phyloP scores from a whole-genome alignment of 2,888 invertebrate species.

The Halocaridina rubra region DNA sequence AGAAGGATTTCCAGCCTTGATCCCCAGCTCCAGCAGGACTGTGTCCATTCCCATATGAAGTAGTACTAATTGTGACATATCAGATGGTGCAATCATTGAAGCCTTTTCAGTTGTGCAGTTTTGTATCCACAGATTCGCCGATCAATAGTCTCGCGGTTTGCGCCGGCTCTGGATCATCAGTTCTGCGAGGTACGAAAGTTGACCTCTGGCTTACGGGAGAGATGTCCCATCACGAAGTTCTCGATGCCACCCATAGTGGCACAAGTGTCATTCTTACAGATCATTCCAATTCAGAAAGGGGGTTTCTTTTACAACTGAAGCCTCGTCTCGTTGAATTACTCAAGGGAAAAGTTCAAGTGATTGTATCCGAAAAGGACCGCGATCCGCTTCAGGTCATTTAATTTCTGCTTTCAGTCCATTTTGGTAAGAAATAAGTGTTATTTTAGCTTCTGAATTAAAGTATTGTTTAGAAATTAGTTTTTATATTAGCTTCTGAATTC shows the following conservation, averaged over 20 bases:
- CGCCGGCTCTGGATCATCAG: slow-evolving; percentile 88
- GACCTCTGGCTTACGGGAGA: slow-evolving; percentile 89
- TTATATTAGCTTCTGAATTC: no score
- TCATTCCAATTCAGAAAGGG: slow-evolving; percentile 94
- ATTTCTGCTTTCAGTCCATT: no score
- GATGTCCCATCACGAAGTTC: slow-evolving; percentile 94
- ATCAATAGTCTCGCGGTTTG: slow-evolving; percentile 76
- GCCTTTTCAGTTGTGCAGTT: no score
- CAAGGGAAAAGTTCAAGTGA: slow-evolving; percentile 72
- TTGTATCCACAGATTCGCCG: slow-evolving; percentile 23
- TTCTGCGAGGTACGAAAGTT: slow-evolving; percentile 78
- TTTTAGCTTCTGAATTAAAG: background rate
- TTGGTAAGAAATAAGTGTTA: no score
- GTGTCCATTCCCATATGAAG: no score
- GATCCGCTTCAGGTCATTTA: slow-evolving; percentile 82
- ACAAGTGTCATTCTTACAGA: slow-evolving; percentile 87
- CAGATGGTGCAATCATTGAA: no score
- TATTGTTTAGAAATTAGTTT: background rate
- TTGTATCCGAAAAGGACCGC: slow-evolving; percentile 79
- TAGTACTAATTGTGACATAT: no score
- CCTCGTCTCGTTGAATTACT: slow-evolving; percentile 72
- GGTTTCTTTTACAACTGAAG: slow-evolving; percentile 74
- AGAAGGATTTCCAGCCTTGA: no score
- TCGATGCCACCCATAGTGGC: slow-evolving; percentile 83
- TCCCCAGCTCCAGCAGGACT: no score